Conservation (phyloP, 2,797 vertebrate species). For the Catharus ustulatus region DNA sequence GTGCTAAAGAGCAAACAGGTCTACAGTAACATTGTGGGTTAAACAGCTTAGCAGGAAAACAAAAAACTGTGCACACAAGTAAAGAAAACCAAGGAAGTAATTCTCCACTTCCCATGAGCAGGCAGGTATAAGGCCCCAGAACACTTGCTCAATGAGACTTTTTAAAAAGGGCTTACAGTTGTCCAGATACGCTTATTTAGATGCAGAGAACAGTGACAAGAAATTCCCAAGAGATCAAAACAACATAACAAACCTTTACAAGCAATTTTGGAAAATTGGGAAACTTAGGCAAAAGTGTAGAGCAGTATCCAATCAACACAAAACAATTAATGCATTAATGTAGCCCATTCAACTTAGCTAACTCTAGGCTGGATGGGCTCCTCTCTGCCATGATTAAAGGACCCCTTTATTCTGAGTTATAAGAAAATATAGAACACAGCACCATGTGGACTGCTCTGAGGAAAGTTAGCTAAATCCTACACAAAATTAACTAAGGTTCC, state of each 20-base stretch:
- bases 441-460: neutral
- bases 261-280: neutral
- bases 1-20: neutral
- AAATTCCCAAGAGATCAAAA: neutral
- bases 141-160: neutral
- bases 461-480: neutral
- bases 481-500: neutral
- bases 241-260: neutral
- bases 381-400: neutral
- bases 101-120: fast-evolving
- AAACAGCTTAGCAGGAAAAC: neutral
- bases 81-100: neutral
- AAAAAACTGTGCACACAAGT: neutral
- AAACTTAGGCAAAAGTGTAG: neutral
- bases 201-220: too few relatives aligned
- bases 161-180: neutral
- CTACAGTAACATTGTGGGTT: neutral
- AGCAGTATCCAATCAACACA: neutral
- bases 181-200: neutral
- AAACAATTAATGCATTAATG: neutral
- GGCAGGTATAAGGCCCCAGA: neutral
- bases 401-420: too few relatives aligned
- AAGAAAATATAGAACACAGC: neutral
- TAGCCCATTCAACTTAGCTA: neutral
- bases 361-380: neutral